Evolutionary conservation across 2,113 vertebrate species (phyloP).

Genomic region (Aphyosemion australe): DNA sequence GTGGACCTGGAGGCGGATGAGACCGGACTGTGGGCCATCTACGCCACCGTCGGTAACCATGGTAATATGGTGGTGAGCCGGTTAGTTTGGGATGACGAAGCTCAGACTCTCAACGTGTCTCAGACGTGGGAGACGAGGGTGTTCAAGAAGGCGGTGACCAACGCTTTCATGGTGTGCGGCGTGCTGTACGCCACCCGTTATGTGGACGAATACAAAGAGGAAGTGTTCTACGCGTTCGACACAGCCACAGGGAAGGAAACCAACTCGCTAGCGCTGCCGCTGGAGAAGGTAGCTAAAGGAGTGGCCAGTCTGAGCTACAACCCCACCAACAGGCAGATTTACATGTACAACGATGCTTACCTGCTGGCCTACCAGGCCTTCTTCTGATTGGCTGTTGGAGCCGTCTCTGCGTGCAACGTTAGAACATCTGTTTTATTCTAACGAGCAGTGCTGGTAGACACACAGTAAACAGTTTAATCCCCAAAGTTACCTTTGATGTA

Average conservation of each 20-base stretch:
- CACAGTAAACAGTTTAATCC: too few relatives aligned
- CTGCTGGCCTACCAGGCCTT: conserved; percentile 64
- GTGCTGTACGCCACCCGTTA: conserved; percentile 87
- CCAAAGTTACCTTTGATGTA: too few relatives aligned
- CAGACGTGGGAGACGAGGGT: conserved; percentile 86
- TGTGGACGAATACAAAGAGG: conserved; percentile 71
- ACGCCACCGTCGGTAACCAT: conserved; percentile 71
- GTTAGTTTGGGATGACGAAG: conserved; percentile 38
- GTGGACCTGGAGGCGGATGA: conserved; percentile 82
- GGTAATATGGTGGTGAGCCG: conserved; percentile 75
- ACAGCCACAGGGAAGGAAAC: conserved; percentile 79
- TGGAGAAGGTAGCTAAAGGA: conserved; percentile 69
- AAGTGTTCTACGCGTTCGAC: conserved; percentile 91
- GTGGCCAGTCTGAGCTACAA: conserved; percentile 77
- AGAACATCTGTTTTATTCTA: too few relatives aligned
- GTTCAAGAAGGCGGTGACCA: conserved; percentile 83
- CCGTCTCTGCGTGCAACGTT: too few relatives aligned
- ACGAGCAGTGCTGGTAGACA: too few relatives aligned
- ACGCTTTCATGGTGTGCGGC: conserved; percentile 89
- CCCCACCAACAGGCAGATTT: conserved; percentile 60
- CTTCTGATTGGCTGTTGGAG: conserved; percentile 37
- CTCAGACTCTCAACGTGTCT: conserved; percentile 44
- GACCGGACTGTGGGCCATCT: conserved; percentile 76
- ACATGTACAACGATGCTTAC: conserved; percentile 77
- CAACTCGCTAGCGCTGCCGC: conserved; percentile 56